phyloP scores from a whole-genome alignment of 2,888 invertebrate genomes.

The Homarus gammarus region DNA sequence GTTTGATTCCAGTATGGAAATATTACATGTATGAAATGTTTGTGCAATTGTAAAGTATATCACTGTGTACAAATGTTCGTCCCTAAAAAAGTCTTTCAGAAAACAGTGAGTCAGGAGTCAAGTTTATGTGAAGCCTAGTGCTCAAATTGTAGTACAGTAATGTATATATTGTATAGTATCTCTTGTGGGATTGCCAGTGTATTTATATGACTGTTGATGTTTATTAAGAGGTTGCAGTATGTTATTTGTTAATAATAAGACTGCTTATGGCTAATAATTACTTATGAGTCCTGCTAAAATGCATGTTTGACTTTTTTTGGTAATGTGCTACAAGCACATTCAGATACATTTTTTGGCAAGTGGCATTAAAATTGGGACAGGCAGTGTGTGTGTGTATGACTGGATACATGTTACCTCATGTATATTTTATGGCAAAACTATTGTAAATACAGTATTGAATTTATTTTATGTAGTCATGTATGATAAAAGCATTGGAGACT shows the following conservation, averaged over 20 bases:
- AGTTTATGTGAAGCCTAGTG: constrained; percentile 21
- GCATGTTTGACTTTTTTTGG: background rate
- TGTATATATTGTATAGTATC: constrained; percentile 47
- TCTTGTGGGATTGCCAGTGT: constrained; percentile 37
- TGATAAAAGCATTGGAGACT: background rate
- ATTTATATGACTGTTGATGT: constrained; percentile 9
- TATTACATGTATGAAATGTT: constrained; percentile 23
- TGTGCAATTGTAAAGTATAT: constrained; percentile 43
- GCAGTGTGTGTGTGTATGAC: no score
- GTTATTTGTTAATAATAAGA: background rate
- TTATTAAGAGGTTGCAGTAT: constrained; percentile 6
- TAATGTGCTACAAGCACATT: background rate
- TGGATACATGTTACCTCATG: no score
- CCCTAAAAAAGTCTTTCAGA: constrained; percentile 67
- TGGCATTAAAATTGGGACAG: no score
- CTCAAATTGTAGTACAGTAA: constrained; percentile 41
- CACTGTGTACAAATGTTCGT: constrained; percentile 69
- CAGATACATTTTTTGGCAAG: no score
- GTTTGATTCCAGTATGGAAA: constrained; percentile 27
- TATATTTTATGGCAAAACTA: no score
- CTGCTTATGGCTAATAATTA: constrained; percentile 20
- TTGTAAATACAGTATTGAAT: background rate
- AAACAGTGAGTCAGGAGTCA: constrained; percentile 42
- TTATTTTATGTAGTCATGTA: background rate
- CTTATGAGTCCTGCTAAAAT: constrained; percentile 38